phyloP scores from a whole-genome alignment of 2,888 invertebrate genomes.

The Neelides folsomi region DNA sequence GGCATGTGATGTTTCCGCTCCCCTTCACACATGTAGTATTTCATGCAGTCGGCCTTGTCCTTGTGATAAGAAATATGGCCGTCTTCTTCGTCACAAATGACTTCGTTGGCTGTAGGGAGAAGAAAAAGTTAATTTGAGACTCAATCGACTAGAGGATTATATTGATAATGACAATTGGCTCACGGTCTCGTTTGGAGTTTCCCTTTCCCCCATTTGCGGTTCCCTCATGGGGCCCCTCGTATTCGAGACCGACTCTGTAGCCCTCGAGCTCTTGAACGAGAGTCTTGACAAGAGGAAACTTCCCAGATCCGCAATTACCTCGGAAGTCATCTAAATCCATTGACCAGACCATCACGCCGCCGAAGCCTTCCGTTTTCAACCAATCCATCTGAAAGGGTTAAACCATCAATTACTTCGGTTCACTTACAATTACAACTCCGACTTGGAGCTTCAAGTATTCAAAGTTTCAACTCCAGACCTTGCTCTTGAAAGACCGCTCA shows the following conservation, averaged over 20 bases:
- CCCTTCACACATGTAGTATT: slow-evolving; percentile 93
- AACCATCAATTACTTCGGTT: background rate
- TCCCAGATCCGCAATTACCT: slow-evolving; percentile 72
- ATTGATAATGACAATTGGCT: slow-evolving; percentile 37
- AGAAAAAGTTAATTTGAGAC: slow-evolving; percentile 5
- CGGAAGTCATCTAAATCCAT: slow-evolving; percentile 91
- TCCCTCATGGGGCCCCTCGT: slow-evolving; percentile 73
- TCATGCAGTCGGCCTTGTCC: slow-evolving; percentile 79
- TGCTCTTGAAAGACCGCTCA: slow-evolving; percentile 76
- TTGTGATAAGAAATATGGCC: slow-evolving; percentile 89
- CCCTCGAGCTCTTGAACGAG: slow-evolving; percentile 71
- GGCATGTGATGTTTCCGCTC: slow-evolving; percentile 93
- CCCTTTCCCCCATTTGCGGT: slow-evolving; percentile 41
- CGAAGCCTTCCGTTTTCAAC: slow-evolving; percentile 85
- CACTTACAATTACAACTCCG: background rate
- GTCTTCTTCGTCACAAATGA: slow-evolving; percentile 80
- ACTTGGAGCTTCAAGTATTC: background rate
- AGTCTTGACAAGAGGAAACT: slow-evolving; percentile 75
- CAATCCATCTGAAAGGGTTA: slow-evolving; percentile 59
- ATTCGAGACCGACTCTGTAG: slow-evolving; percentile 68
- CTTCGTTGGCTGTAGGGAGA: slow-evolving; percentile 58
- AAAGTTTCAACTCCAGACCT: slow-evolving; percentile 46
- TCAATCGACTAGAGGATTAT: too few species aligned
- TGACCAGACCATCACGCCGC: slow-evolving; percentile 93
- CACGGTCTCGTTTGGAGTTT: slow-evolving; percentile 79